Evolutionary conservation across 2,888 invertebrate genomes (phyloP).

Genomic region (Tanypteryx hageni): DNA sequence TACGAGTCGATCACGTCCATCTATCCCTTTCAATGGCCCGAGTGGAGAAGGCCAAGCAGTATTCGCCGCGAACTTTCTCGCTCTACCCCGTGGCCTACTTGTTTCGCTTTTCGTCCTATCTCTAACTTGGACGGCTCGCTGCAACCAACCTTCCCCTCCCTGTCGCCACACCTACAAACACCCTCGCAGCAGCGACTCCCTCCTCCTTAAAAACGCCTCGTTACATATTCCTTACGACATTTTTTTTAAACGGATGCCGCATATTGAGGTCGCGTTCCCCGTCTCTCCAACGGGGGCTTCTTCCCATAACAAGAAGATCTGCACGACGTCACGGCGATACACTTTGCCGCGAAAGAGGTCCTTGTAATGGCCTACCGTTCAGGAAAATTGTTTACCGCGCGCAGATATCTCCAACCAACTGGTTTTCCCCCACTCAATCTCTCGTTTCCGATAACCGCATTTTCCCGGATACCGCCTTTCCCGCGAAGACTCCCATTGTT

Average conservation of each 20-base stretch:
- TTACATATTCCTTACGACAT: slow-evolving; percentile 14
- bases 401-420: too few relatives aligned
- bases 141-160: not conserved
- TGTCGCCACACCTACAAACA: not conserved
- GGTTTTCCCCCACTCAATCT: too few relatives aligned
- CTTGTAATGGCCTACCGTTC: not conserved
- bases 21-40: slow-evolving; percentile 21
- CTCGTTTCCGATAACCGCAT: too few relatives aligned
- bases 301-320: not conserved
- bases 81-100: not conserved
- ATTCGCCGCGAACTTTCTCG: not conserved
- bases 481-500: too few relatives aligned
- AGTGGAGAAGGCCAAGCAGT: not conserved
- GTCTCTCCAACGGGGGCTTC: not conserved
- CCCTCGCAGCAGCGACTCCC: not conserved
- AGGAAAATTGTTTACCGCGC: not conserved
- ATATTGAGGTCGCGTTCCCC: not conserved
- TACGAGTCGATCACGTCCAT: slow-evolving; percentile 24
- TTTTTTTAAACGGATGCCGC: slow-evolving; percentile 4
- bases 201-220: not conserved
- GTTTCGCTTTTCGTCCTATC: not conserved
- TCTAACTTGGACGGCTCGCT: not conserved
- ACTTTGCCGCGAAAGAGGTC: not conserved
- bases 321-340: not conserved
- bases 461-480: too few relatives aligned